A percentile compares a stretch with the other conserved stretches of the same genome.
Conservation (phyloP, 1,140 invertebrate genomes). For the Atta colombica region DNA sequence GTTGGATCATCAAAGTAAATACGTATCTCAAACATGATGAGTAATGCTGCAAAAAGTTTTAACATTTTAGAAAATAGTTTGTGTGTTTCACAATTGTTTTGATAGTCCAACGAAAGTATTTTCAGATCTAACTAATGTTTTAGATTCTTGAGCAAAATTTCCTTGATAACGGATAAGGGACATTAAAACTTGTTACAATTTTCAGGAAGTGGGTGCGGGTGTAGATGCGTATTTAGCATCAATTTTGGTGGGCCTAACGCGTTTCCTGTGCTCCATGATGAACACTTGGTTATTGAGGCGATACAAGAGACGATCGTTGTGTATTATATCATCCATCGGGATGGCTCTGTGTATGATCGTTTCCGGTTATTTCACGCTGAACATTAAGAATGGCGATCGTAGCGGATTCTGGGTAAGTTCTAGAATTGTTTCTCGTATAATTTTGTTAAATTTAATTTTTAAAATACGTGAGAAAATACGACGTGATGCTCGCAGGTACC, state of each 20-base stretch:
- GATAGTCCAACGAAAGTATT: too few relatives aligned
- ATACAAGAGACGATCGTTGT: constrained; percentile 86
- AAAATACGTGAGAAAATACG: neutral
- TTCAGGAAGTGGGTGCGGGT: constrained; percentile 85
- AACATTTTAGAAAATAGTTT: too few relatives aligned
- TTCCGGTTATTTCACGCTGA: constrained; percentile 86
- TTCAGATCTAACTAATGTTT: too few relatives aligned
- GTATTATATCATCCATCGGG: constrained; percentile 86
- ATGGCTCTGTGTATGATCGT: constrained; percentile 87
- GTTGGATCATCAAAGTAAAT: too few relatives aligned
- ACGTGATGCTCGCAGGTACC: constrained; percentile 75
- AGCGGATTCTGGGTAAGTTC: constrained; percentile 76
- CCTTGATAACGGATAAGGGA: neutral
- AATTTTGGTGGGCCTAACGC: constrained; percentile 89
- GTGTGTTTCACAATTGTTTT: too few relatives aligned
- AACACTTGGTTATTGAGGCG: constrained; percentile 87
- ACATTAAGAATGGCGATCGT: constrained; percentile 81
- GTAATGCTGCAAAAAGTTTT: too few relatives aligned
- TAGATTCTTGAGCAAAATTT: too few relatives aligned
- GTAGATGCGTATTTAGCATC: constrained; percentile 87
- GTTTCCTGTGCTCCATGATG: constrained; percentile 88
- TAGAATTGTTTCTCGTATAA: neutral
- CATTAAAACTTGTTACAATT: constrained; percentile 37
- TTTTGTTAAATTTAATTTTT: neutral
- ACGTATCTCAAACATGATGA: too few relatives aligned